phyloP scores from a whole-genome alignment of 2,797 vertebrate genomes.

The Anguilla pacifica region DNA sequence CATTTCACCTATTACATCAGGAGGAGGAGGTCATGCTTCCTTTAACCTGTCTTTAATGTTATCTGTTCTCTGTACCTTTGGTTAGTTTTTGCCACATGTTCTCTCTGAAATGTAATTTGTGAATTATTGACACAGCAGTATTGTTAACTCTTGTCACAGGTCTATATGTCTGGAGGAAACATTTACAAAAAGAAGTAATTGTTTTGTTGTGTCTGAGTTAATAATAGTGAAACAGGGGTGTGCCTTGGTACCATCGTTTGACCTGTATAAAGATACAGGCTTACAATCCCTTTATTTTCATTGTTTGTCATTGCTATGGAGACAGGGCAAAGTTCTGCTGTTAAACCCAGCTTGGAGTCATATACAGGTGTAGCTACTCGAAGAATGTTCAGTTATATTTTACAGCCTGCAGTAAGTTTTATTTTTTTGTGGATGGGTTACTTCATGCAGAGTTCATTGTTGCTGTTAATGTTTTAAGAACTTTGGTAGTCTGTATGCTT shows the following conservation, averaged over 20 bases:
- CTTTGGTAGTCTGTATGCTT: neutral
- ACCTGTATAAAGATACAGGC: neutral
- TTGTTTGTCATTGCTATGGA: neutral
- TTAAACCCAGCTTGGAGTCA: neutral
- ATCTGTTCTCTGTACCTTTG: neutral
- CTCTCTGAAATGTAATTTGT: neutral
- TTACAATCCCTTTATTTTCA: neutral
- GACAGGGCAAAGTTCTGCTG: constrained; percentile 17
- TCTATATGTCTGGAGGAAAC: neutral
- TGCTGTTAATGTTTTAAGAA: neutral
- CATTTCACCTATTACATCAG: neutral
- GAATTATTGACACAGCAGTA: neutral
- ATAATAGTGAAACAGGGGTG: neutral
- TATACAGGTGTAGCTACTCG: neutral
- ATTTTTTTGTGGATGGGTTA: neutral
- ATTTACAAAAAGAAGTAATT: neutral
- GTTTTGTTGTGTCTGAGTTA: neutral
- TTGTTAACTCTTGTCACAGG: neutral
- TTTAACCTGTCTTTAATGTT: neutral
- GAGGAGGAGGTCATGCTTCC: neutral
- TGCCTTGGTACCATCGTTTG: neutral
- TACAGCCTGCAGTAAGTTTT: neutral
- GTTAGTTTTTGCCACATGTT: neutral
- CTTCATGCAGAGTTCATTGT: neutral
- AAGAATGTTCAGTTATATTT: constrained; percentile 2